Evolutionary conservation across 2,113 vertebrate genomes (phyloP), one percentile per base, ranked within the genome.

Genomic region (Sciurus niger): DNA sequence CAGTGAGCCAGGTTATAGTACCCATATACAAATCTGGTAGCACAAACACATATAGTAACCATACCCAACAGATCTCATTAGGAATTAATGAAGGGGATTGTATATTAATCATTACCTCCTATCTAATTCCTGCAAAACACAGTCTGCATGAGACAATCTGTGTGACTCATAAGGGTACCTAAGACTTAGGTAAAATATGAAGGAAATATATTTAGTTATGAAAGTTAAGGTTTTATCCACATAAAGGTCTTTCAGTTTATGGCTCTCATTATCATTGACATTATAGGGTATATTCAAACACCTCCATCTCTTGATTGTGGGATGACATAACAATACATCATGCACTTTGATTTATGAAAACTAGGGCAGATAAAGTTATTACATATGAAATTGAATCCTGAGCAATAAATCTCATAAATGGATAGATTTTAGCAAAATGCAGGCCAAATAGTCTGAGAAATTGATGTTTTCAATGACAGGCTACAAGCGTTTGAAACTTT

Each of bases 281-380:
- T 25, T 51, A 55, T 34, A 60, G 74, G 68, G 28, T 79, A 51
- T 65, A 46, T 68, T 74, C 34, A 84, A 94, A 97, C 78, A 89
- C 20, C 17, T 96, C 28, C 37, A 86, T 96, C 60, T 63, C 60
- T 63, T 84, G 77, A 92, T 72, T 53, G 22, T 70, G 74, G 37
- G 87, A 96, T 67, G 55, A 96, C 51, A 63, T 60, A 93, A 92
- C 0, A 65, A 90, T 91, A 90, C 86, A 72, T 80, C 82, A 96
- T 97, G 74, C 63, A 55, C 55, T 95, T 80, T 96, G 77, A 96
- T 94, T 96, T 93, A 77, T 85, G 32, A 92, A 91, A 95, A 25
- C 25, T 60, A 88, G 28, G 40, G 2, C 10, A 13, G 10, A 83
- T 43, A 95, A 91, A 93, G 3, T 72, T 65, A 55, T 68, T 70